phyloP scores from a whole-genome alignment of 1,140 invertebrate species.

The Pachyrhynchus sulphureomaculatus region DNA sequence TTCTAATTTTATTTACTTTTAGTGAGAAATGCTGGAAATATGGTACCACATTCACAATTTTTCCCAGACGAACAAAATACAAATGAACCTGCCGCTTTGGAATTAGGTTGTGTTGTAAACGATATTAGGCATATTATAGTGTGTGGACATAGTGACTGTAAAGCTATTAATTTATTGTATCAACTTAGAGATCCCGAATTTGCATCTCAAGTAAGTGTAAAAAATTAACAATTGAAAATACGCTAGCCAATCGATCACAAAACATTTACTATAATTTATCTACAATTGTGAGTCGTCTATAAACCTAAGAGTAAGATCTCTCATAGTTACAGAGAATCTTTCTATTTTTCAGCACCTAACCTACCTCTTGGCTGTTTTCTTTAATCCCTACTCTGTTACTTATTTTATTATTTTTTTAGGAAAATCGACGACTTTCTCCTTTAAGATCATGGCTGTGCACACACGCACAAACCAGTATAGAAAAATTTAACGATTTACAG shows the following conservation, averaged over 20 bases:
- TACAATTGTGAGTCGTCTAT: no score
- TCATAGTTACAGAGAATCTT: no score
- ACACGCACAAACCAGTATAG: conserved; percentile 78
- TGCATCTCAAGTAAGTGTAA: conserved; percentile 56
- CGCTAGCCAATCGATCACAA: no score
- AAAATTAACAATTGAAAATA: no score
- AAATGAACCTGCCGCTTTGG: conserved; percentile 92
- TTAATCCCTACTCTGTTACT: no score
- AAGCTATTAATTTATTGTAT: conserved; percentile 93
- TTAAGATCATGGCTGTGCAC: conserved; percentile 88
- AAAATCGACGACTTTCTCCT: conserved; percentile 81
- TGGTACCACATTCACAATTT: conserved; percentile 87
- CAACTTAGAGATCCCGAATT: conserved; percentile 76
- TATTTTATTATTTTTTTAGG: conserved; percentile 59
- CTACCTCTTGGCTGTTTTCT: no score
- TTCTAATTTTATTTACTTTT: conserved; percentile 41
- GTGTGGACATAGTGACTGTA: conserved; percentile 96
- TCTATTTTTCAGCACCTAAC: no score
- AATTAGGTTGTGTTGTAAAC: conserved; percentile 91
- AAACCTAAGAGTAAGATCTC: no score
- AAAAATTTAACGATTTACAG: conserved; percentile 79
- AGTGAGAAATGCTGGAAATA: conserved; percentile 94
- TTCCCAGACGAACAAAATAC: conserved; percentile 84
- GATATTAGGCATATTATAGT: conserved; percentile 92
- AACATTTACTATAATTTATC: no score